phyloP scores from a whole-genome alignment of 2,888 invertebrate species.

The Hirtodrosophila trivittata region DNA sequence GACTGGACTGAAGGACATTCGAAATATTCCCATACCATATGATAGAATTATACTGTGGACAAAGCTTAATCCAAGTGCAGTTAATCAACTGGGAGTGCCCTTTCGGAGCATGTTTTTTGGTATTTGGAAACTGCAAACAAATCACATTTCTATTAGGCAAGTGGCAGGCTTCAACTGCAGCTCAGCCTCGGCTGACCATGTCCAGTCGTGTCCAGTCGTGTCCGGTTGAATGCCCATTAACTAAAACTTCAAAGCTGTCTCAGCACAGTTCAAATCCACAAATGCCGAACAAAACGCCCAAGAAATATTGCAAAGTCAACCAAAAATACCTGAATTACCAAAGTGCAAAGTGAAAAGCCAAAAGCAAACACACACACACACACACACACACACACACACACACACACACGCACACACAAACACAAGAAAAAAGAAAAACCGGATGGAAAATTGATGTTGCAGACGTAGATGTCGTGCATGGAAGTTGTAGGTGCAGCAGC shows the following conservation, averaged over 20 bases:
- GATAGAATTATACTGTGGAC: too few species aligned
- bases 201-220: conserved; percentile 2
- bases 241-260: conserved; percentile 17
- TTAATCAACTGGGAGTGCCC: too few species aligned
- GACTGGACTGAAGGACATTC: too few species aligned
- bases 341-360: conserved; percentile 27
- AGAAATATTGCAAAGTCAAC: conserved; percentile 22
- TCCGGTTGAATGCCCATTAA: conserved; percentile 18
- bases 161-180: conserved; percentile 13
- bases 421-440: conserved; percentile 2
- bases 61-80: too few species aligned
- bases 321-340: conserved; percentile 23
- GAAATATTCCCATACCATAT: too few species aligned
- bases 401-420: not conserved
- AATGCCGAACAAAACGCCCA: conserved; percentile 8
- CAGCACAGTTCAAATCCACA: conserved; percentile 6
- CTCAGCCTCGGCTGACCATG: not conserved
- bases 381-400: not conserved
- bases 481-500: not conserved
- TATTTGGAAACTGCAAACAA: conserved; percentile 11
- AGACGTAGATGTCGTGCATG: not conserved
- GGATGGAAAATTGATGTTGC: not conserved
- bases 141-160: conserved; percentile 23
- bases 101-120: too few species aligned
- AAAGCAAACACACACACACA: conserved; percentile 10